Base-by-base conservation (phyloP, 2,797 vertebrate genomes). In the Chrysocyon brachyurus region DNA sequence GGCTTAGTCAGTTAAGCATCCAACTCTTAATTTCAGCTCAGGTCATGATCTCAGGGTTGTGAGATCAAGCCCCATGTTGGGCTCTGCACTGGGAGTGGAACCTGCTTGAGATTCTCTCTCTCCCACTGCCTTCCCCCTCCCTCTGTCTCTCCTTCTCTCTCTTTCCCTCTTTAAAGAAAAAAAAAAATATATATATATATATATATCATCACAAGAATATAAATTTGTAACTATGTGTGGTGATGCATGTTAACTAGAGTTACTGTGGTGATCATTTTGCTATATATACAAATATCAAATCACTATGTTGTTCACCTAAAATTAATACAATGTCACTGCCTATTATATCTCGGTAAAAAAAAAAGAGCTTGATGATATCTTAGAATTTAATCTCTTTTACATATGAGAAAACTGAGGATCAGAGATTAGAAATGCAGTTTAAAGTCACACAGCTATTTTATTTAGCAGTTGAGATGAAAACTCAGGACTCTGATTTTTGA, bases 351-450 rank as follows among this genome's bases (percentile, higher is more conserved):
- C 31, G 14, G 56, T 56, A 14, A 36, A 81, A 82, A 46, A 46
- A 46, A 59, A 82, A 57, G n/a, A 59, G 22, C 56, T 10, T 40
- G 10, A 61, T 91, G 73, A 93, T 21, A n/a, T 40, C 64, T 64
- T 68, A 85, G 82, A 94, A 46, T 89, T 63, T 86, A 68, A 77
- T 14, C 24, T 84, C 22, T 90, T 95, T 92, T 77, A 91, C 22
- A 88, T 12, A 36, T 40, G 19, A 94, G 21, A 89, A 96, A 87
- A 90, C 26, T 12, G 26, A 91, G 12, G 21, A 61, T 6, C 31
- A 95, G 63, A 83, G 26, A 81, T 64, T 57, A 57, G 17, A 64
- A 68, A 68, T 36, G 4, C 12, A 33, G 24, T 22, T 87, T 81
- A 66, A 54, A 61, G 14, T 63, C 61, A 81, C 22, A 70, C 11